Conservation (phyloP, 2,113 vertebrate genomes). For the Sinocyclocheilus maitianheensis region DNA sequence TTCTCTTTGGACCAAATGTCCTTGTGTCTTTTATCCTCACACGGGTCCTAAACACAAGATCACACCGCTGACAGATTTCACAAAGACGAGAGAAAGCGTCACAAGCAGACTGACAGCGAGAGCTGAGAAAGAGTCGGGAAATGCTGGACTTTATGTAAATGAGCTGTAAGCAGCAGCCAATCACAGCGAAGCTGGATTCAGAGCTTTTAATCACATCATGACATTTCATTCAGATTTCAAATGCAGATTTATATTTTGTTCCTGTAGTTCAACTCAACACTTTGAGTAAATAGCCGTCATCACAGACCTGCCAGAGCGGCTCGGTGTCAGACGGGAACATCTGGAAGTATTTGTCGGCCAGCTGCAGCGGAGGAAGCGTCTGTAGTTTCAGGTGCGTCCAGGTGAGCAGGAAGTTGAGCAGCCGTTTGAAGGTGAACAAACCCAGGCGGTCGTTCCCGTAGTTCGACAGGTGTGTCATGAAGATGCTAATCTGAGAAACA, state of each 20-base stretch:
- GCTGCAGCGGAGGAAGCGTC: constrained; percentile 88
- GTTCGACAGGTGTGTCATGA: constrained; percentile 98
- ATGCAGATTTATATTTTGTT: not conserved
- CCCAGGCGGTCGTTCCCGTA: constrained; percentile 96
- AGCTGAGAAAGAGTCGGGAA: not conserved
- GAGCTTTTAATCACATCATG: not conserved
- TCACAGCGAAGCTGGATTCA: not conserved
- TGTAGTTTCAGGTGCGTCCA: constrained; percentile 96
- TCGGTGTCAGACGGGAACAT: constrained; percentile 96
- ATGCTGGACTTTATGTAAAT: not conserved
- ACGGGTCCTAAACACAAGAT: constrained; percentile 85
- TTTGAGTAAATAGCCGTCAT: not conserved
- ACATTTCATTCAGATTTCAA: not conserved
- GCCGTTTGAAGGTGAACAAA: constrained; percentile 94
- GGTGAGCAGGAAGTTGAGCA: constrained; percentile 89
- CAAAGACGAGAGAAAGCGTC: not conserved
- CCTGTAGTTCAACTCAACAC: not conserved
- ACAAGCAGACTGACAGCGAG: not conserved
- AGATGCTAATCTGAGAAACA: constrained; percentile 89
- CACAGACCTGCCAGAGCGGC: constrained; percentile 93
- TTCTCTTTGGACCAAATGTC: constrained; percentile 99
- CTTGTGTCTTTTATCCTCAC: constrained; percentile 97
- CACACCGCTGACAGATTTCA: not conserved
- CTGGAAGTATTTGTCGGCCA: constrained; percentile 97
- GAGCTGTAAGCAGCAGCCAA: not conserved